These are phyloP conservation scores for Proisotoma minuta DNA, from an alignment of 2,888 invertebrate genomes.

Conservation along the genomic window DNA sequence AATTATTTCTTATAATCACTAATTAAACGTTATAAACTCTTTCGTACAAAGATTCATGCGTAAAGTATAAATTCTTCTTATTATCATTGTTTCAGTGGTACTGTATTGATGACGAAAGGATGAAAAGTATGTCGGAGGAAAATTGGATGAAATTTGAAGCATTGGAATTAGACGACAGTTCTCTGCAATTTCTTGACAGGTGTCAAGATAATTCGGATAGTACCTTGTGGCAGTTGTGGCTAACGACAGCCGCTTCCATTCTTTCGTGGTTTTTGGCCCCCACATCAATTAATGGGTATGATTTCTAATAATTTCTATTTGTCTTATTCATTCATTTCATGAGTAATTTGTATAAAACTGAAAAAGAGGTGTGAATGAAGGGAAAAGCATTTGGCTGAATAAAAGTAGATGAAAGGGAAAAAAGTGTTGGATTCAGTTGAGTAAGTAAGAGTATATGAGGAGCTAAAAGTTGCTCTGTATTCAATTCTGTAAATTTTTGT, in stretches of 20 bases:
- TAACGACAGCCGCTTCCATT: slow-evolving; percentile 76
- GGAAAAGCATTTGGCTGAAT: too few species aligned
- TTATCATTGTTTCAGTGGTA: slow-evolving; percentile 74
- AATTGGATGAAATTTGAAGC: slow-evolving; percentile 62
- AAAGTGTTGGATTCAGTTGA: not conserved
- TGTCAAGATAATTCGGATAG: slow-evolving; percentile 77
- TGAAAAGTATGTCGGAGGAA: slow-evolving; percentile 55
- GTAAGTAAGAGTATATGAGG: not conserved
- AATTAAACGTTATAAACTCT: not conserved
- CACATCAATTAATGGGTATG: slow-evolving; percentile 91
- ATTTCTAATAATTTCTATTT: not conserved
- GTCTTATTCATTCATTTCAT: not conserved
- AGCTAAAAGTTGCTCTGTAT: too few species aligned
- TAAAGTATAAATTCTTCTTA: too few species aligned
- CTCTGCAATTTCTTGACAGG: slow-evolving; percentile 65
- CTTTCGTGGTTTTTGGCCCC: slow-evolving; percentile 86
- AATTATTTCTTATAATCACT: not conserved
- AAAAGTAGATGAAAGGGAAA: too few species aligned
- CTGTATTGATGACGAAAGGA: slow-evolving; percentile 55
- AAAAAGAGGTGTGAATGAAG: too few species aligned
- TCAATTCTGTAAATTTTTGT: slow-evolving; percentile 27
- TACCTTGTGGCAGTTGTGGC: slow-evolving; percentile 84
- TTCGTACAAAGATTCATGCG: too few species aligned
- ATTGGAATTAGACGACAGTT: slow-evolving; percentile 66
- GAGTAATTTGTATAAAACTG: too few species aligned